A percentile compares a stretch with the other conserved stretches of the same genome.
phyloP scores from a whole-genome alignment of 2,797 vertebrate species.

The Pterois miles region DNA sequence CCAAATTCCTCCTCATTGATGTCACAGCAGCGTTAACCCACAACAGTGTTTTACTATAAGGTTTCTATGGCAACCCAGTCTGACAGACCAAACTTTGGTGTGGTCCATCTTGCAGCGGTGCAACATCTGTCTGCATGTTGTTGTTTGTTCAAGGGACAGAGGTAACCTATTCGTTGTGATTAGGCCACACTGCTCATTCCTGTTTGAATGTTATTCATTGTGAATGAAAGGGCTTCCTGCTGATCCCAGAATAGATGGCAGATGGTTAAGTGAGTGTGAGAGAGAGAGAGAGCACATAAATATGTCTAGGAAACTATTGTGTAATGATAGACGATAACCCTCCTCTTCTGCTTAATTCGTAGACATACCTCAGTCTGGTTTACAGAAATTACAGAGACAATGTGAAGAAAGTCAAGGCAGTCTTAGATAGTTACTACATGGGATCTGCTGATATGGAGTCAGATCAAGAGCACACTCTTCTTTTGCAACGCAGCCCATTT shows the following conservation, averaged over 20 bases:
- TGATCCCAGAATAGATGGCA: constrained; percentile 45
- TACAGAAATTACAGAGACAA: not conserved
- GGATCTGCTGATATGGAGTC: not conserved
- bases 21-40: constrained; percentile 40
- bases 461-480: not conserved
- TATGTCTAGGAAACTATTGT: constrained; percentile 46
- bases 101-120: not conserved
- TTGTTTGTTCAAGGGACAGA: not conserved
- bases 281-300: constrained; percentile 9
- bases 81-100: constrained; percentile 12
- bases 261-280: constrained; percentile 3
- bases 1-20: constrained; percentile 62
- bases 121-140: constrained; percentile 40
- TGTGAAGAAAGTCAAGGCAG: not conserved
- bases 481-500: too few relatives aligned
- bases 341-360: not conserved
- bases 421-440: not conserved
- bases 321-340: constrained; percentile 17
- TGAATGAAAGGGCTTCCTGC: constrained; percentile 61
- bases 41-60: constrained; percentile 27
- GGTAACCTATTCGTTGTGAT: constrained; percentile 36
- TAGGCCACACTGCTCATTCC: constrained; percentile 10
- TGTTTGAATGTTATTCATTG: constrained; percentile 48
- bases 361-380: constrained; percentile 18
- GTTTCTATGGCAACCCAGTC: constrained; percentile 40